Conservation (phyloP, 2,113 vertebrate genomes). For the Campylomormyrus tamandua region DNA sequence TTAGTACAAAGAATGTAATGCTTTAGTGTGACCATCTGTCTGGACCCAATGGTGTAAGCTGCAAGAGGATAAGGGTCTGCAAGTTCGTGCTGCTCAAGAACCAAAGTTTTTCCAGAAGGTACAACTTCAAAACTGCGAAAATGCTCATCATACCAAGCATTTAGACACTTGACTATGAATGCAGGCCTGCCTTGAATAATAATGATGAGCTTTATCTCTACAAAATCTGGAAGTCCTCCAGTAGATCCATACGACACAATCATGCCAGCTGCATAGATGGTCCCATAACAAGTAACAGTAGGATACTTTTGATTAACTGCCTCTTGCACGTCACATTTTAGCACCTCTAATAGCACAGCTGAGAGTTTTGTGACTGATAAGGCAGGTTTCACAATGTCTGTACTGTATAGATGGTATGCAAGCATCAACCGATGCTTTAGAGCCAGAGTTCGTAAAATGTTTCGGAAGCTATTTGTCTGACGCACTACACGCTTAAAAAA, state of each 20-base stretch:
- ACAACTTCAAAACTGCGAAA: too few species aligned
- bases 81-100: too few species aligned
- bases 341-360: too few species aligned
- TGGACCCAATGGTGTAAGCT: too few species aligned
- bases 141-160: not conserved
- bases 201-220: not conserved
- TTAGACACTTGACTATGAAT: not conserved
- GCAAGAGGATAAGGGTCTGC: too few species aligned
- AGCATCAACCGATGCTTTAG: not conserved
- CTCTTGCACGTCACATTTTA: not conserved
- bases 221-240: not conserved
- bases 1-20: too few species aligned
- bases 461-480: too few species aligned
- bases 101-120: too few species aligned
- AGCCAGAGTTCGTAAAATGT: too few species aligned
- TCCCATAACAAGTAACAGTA: not conserved
- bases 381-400: not conserved
- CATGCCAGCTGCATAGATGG: not conserved
- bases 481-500: too few species aligned
- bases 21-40: too few species aligned
- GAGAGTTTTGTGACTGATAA: not conserved
- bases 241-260: not conserved
- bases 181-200: not conserved
- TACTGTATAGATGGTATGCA: not conserved
- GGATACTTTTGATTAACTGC: not conserved